phyloP scores from a whole-genome alignment of 2,797 vertebrate genomes.

The Danio tinwini region DNA sequence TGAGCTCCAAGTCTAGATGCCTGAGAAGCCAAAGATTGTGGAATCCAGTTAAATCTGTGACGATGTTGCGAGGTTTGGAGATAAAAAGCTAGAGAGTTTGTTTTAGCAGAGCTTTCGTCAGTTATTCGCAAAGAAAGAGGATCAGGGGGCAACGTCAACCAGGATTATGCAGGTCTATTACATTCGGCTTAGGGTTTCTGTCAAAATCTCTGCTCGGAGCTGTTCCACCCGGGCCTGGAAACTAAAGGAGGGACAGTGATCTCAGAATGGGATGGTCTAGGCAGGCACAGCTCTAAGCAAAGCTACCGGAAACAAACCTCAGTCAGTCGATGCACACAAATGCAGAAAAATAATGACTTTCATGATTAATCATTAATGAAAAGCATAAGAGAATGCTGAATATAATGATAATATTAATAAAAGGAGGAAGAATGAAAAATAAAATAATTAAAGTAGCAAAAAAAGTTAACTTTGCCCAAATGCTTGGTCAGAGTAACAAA shows the following conservation, averaged over 20 bases:
- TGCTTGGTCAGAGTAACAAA: conserved; percentile 8
- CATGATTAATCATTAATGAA: not conserved
- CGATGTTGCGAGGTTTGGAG: conserved; percentile 12
- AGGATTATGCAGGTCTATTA: conserved; percentile 51
- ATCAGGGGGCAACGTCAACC: conserved; percentile 40
- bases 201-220: conserved; percentile 39
- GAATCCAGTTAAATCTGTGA: conserved; percentile 28
- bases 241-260: conserved; percentile 32
- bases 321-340: not conserved
- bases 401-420: not conserved
- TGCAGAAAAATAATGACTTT: not conserved
- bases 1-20: not conserved
- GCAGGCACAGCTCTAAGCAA: not conserved
- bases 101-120: conserved; percentile 18
- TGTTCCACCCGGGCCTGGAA: conserved; percentile 34
- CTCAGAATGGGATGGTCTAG: conserved; percentile 32
- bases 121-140: conserved; percentile 25
- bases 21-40: conserved; percentile 2
- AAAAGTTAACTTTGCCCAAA: conserved; percentile 31
- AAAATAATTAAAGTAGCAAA: not conserved
- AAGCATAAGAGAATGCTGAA: not conserved
- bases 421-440: not conserved
- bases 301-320: conserved; percentile 16
- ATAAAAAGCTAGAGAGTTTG: conserved; percentile 35
- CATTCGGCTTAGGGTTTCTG: conserved; percentile 47